Base-by-base conservation (phyloP, 1,140 invertebrate genomes). In the Drosophila kepulauana region DNA sequence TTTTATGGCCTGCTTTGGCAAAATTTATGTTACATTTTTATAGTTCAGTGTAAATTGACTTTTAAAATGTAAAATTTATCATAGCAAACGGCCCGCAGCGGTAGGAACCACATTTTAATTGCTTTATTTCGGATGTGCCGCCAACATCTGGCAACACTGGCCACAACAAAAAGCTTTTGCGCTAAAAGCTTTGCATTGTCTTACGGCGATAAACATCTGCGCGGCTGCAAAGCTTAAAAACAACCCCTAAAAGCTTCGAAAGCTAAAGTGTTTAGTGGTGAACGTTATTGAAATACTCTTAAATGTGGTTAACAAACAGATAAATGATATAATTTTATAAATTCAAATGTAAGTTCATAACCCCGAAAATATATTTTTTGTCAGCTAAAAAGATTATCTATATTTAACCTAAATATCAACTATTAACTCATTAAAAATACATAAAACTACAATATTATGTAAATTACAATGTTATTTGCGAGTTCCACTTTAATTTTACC, bases 1-100 rank as follows among this genome's bases (percentile, higher is more conserved):
- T 88, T 88, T 88, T 88, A 88, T 88, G 81, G 78, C 81, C 85
- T 85, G 85, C 82, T 89, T 89, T 89, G 85, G 71, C 63, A 76
- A 71, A 89, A 89, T 89, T 89, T 89, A 89, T 89, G 86, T 89
- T 89, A 89, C 85, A 89, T 89, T 89, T 89, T 89, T 89, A 89
- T 89, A 89, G 85, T 89, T 89, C 81, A 89, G 85, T 89, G 85
- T 89, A 89, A 89, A 89, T 89, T 89, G 85, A 89, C 85, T 89
- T 89, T 89, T 85, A 89, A 89, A 89, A 90, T 88, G 85, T 87
- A 89, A 89, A 88, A 88, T 81, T 88, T 80, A 88, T 88, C 84
- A 88, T 88, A 80, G 77, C 80, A 84, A 75, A 79, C 66, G 70
- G 59, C 15, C 43, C 28, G 65, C 45, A 20, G 63, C 69, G 64